A percentile compares a stretch with the other conserved stretches of the same genome.
Conservation (phyloP, 2,797 vertebrate genomes). For the Scomberomorus guttatus region DNA sequence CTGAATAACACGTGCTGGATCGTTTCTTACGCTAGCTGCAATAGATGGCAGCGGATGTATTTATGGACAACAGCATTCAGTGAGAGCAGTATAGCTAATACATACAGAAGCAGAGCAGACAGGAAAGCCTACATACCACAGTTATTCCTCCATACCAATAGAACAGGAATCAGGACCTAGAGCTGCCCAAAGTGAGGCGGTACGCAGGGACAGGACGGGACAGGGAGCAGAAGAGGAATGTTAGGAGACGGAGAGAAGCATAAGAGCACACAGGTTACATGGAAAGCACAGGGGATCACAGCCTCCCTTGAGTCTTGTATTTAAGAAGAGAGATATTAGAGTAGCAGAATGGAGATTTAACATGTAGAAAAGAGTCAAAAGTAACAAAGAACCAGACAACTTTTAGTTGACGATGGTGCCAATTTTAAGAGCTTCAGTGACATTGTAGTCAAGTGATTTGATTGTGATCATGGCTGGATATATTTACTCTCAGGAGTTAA, state of each 20-base stretch:
- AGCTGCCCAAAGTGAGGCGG: constrained; percentile 89
- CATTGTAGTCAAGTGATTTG: too few species aligned
- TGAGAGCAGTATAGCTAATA: constrained; percentile 30
- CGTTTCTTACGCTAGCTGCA: constrained; percentile 8
- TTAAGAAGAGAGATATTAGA: constrained; percentile 43
- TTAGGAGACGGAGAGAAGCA: constrained; percentile 74
- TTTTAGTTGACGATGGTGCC: background rate
- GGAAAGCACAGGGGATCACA: constrained; percentile 66
- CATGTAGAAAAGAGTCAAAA: constrained; percentile 16
- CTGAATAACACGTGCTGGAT: too few species aligned
- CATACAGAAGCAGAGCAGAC: constrained; percentile 69
- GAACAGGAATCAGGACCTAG: constrained; percentile 95
- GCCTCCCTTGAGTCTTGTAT: constrained; percentile 42
- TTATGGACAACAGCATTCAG: constrained; percentile 18
- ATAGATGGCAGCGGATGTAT: constrained; percentile 11
- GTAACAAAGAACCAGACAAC: background rate
- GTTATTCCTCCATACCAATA: constrained; percentile 96
- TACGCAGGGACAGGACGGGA: constrained; percentile 56
- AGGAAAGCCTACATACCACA: constrained; percentile 88
- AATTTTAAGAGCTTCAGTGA: background rate
- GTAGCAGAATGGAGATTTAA: constrained; percentile 34
- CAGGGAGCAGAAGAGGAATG: constrained; percentile 70
- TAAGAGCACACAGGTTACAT: constrained; percentile 76
- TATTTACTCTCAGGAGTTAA: too few species aligned
- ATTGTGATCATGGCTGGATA: too few species aligned